phyloP scores from a whole-genome alignment of 2,797 vertebrate genomes.

The Intellagama lesueurii region DNA sequence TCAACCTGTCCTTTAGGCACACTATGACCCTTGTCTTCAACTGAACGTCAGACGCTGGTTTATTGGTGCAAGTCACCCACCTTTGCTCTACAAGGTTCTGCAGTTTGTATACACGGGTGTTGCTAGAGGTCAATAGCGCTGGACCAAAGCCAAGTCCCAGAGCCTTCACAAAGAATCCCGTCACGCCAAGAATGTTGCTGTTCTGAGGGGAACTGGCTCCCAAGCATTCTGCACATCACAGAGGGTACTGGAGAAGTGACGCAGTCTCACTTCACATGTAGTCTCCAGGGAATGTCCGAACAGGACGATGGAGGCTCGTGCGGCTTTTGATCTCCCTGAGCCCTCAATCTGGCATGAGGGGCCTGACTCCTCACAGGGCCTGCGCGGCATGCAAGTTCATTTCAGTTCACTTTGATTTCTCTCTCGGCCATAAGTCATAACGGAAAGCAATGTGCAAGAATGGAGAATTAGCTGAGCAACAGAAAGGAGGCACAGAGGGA shows the following conservation, averaged over 20 bases:
- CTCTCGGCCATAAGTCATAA: neutral
- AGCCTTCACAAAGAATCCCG: neutral
- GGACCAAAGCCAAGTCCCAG: neutral
- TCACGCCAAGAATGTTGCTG: neutral
- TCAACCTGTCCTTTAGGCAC: too few relatives aligned
- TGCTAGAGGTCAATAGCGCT: neutral
- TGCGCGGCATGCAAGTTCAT: neutral
- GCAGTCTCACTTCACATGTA: neutral
- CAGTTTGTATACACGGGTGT: neutral
- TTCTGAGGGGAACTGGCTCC: neutral
- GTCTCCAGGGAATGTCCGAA: neutral
- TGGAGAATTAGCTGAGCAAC: too few relatives aligned
- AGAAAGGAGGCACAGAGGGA: neutral
- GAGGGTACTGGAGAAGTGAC: too few relatives aligned
- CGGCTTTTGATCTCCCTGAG: neutral
- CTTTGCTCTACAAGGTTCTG: too few relatives aligned
- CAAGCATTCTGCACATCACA: neutral
- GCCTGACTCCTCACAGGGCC: neutral
- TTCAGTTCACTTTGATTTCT: neutral
- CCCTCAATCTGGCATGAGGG: neutral
- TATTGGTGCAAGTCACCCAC: too few relatives aligned
- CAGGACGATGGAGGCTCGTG: neutral
- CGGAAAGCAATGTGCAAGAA: neutral
- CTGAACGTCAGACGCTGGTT: too few relatives aligned
- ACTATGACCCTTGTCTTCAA: too few relatives aligned